Conservation (phyloP, 2,888 invertebrate genomes). For the Polydrusus pterygomalis region DNA sequence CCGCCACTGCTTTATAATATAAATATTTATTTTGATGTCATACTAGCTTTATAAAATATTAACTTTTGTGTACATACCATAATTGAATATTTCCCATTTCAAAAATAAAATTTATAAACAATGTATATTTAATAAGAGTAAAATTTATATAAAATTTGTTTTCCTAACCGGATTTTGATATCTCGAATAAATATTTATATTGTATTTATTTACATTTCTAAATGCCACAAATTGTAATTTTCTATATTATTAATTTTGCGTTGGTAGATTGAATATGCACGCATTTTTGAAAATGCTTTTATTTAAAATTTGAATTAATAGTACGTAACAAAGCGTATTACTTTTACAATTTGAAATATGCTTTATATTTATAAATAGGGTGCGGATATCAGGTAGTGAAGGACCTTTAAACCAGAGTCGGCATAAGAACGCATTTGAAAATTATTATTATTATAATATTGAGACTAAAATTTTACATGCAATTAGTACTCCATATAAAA, state of each 20-base stretch:
- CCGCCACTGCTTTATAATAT: no score
- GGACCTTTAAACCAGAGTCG: no score
- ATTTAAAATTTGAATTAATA: not conserved
- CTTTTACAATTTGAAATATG: no score
- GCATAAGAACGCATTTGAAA: no score
- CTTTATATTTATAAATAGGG: no score
- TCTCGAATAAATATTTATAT: not conserved
- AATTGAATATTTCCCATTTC: not conserved
- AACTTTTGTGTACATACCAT: not conserved
- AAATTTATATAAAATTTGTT: not conserved
- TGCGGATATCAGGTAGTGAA: no score
- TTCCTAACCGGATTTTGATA: slow-evolving; percentile 5
- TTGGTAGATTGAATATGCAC: not conserved
- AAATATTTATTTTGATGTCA: no score
- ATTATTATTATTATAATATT: no score
- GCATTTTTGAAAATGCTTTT: not conserved
- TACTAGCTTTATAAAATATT: no score
- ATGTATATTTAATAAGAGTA: slow-evolving; percentile 8
- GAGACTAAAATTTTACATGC: no score
- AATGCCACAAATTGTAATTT: slow-evolving; percentile 1
- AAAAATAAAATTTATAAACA: not conserved
- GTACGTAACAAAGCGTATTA: no score
- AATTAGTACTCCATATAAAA: no score
- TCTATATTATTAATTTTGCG: not conserved
- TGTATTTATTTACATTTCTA: slow-evolving; percentile 1